Percentiles rank a stretch among this genome's conserved stretches.
Evolutionary conservation across 2,888 invertebrate species (phyloP).

Genomic region (Monoplex corrugatus): DNA sequence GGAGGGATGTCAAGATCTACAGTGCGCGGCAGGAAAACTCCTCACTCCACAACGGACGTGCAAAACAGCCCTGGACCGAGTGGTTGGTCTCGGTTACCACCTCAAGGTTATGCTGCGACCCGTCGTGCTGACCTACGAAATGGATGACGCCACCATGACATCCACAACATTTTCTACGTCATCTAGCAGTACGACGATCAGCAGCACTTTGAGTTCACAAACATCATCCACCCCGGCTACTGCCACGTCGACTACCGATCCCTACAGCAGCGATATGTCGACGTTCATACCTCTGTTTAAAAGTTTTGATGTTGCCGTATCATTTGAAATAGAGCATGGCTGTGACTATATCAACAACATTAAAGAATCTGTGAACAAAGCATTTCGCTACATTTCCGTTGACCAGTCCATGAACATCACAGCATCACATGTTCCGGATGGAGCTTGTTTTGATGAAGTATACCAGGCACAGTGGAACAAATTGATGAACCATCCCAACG

Average conservation of each 20-base stretch:
- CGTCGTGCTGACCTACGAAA: neutral
- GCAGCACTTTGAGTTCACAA: no score
- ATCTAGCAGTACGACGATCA: no score
- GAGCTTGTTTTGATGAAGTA: neutral
- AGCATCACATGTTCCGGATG: neutral
- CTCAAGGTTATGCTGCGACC: conserved; percentile 27
- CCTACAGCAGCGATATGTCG: no score
- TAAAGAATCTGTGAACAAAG: neutral
- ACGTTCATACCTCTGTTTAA: no score
- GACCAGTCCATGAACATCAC: neutral
- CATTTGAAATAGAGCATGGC: neutral
- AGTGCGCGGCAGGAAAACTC: conserved; percentile 45
- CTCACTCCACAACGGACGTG: neutral
- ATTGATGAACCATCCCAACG: neutral
- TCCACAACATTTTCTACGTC: no score
- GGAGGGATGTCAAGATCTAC: neutral
- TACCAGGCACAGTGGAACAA: neutral
- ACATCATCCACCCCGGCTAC: no score
- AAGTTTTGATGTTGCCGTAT: no score
- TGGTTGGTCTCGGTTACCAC: conserved; percentile 48
- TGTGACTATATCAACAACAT: neutral
- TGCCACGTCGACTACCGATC: no score
- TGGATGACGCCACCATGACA: no score
- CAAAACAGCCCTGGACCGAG: conserved; percentile 28
- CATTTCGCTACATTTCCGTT: no score